Base-by-base conservation (phyloP, 2,888 invertebrate species). In the Pristionchus exspectatus region DNA sequence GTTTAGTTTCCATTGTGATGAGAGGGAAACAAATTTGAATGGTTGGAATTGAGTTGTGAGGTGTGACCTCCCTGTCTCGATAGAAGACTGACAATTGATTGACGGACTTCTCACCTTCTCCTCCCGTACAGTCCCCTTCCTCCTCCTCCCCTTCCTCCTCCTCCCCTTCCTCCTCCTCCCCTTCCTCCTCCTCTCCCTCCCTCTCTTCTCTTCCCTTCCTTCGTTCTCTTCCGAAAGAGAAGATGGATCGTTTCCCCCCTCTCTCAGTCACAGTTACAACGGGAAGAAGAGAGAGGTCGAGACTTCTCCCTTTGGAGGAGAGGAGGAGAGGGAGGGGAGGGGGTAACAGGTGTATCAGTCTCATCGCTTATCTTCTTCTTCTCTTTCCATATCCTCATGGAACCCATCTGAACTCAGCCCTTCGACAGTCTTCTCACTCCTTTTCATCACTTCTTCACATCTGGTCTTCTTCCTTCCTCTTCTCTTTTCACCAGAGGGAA, bases 101-200 rank as follows among this genome's bases (percentile, higher is more conserved):
- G 81, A 81, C 81, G 54, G n/a, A 81, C 81, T 81, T 81, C 81
- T 81, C 81, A 50, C 81, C 81, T 81, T 50, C 50, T 50, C 54
- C 24, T 50, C 21, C 50, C 44, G 50, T 81, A 12, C 69, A 14
- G 12, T 24, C 24, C 69, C 69, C 30, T 30, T 30, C 69, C 56
- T 9, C 18, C 69, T 69, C 69, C n/a, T 77, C 33, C 74, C 33
- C 30, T 30, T 33, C 74, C 50, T 50, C 54, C 24, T 50, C 21
- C 50, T 24, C 24, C 69, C 69, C 30, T 30, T 30, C 69, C 56
- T 9, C 18, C 69, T 69, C 69, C n/a, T 77, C 33, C 74, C 33
- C n/a, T n/a, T n/a, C n/a, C n/a, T n/a, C n/a, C n/a, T n/a, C n/a
- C n/a, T n/a, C n/a, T n/a, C n/a, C n/a, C n/a, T n/a, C n/a, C n/a